These are phyloP conservation scores for Manis pentadactyla DNA, from an alignment of 2,797 vertebrate species.

Conservation along the genomic window DNA sequence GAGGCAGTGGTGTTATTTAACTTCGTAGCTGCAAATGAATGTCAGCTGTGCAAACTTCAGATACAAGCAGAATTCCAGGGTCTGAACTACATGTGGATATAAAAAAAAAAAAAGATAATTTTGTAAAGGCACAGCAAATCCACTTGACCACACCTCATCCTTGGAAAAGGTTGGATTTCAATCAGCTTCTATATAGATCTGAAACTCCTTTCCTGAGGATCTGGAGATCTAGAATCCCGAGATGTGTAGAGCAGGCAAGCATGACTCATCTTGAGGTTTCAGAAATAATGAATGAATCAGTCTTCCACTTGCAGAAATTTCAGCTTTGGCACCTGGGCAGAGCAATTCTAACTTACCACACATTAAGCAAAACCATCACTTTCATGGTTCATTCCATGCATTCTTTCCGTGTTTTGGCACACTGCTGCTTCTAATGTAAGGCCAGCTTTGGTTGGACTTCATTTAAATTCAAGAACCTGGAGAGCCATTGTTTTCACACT, in stretches of 20 bases:
- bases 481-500: not conserved
- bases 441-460: not conserved
- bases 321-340: not conserved
- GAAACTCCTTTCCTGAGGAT: not conserved
- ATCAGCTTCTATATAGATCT: not conserved
- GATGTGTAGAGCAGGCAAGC: not conserved
- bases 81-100: not conserved
- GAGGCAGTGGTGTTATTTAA: not conserved
- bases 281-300: not conserved
- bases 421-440: not conserved
- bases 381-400: not conserved
- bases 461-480: not conserved
- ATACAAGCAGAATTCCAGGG: not conserved
- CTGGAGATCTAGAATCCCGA: not conserved
- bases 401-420: not conserved
- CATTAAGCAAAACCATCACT: not conserved
- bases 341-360: not conserved
- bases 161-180: not conserved
- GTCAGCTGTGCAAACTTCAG: slow-evolving; percentile 7
- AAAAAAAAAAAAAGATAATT: not conserved
- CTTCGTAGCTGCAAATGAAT: not conserved
- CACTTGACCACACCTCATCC: not conserved
- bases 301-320: not conserved
- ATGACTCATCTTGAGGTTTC: not conserved
- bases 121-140: not conserved